These are phyloP conservation scores for Oreonectes daqikongensis DNA, from an alignment of 2,797 vertebrate genomes.

Conservation along the genomic window DNA sequence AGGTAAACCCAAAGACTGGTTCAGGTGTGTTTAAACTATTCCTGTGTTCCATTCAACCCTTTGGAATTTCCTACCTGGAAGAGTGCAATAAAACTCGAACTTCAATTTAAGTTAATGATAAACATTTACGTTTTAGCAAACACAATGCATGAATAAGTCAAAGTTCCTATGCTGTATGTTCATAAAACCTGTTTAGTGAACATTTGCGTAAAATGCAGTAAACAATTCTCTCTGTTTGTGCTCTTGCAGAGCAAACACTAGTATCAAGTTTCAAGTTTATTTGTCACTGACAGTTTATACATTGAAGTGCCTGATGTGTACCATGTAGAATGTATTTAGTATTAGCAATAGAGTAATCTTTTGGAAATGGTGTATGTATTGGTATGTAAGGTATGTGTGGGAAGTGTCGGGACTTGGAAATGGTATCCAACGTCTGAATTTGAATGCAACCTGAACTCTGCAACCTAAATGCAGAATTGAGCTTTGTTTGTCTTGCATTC, in stretches of 20 bases:
- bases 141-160: neutral
- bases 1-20: neutral
- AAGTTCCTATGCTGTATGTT: neutral
- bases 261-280: neutral
- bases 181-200: slow-evolving; percentile 8
- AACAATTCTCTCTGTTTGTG: neutral
- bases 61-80: neutral
- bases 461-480: no score
- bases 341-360: no score
- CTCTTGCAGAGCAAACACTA: neutral
- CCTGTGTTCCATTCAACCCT: neutral
- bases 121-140: slow-evolving; percentile 10
- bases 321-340: no score
- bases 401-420: no score
- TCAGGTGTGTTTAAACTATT: slow-evolving; percentile 15
- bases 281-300: no score
- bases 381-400: no score
- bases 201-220: neutral
- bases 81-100: neutral
- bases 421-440: neutral
- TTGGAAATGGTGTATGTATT: no score
- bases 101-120: neutral
- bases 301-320: no score
- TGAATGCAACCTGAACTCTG: neutral
- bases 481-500: no score